Conservation (phyloP, 2,888 invertebrate genomes). For the Torymus auratus region DNA sequence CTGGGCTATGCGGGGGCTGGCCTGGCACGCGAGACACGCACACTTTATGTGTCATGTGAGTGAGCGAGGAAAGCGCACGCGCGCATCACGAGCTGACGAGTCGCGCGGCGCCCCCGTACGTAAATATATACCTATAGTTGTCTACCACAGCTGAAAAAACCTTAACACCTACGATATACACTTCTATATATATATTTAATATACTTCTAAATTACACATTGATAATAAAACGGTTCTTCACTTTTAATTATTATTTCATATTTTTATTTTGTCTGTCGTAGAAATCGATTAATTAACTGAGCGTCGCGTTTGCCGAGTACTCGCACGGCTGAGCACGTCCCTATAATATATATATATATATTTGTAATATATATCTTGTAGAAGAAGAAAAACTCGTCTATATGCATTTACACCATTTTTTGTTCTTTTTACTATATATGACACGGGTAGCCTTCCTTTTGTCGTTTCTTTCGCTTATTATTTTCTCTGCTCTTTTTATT, state of each 20-base stretch:
- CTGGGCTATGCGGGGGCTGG: too few relatives aligned
- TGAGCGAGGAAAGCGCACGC: too few relatives aligned
- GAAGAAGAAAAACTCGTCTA: slow-evolving; percentile 49
- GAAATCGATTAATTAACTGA: slow-evolving; percentile 51
- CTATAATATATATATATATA: slow-evolving; percentile 60
- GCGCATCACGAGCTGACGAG: background rate
- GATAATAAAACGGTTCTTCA: slow-evolving; percentile 61
- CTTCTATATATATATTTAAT: slow-evolving; percentile 35
- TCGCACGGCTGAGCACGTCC: slow-evolving; percentile 50
- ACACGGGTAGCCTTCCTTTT: slow-evolving; percentile 39
- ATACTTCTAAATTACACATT: slow-evolving; percentile 65
- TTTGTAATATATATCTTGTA: slow-evolving; percentile 56
- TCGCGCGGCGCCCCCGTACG: slow-evolving; percentile 25
- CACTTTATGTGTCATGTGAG: too few relatives aligned
- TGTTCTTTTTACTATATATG: slow-evolving; percentile 23
- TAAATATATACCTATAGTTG: slow-evolving; percentile 70
- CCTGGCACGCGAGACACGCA: too few relatives aligned
- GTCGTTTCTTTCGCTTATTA: background rate
- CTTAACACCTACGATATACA: slow-evolving; percentile 64
- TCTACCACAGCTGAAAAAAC: slow-evolving; percentile 75
- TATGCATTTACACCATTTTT: slow-evolving; percentile 25
- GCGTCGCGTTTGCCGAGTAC: slow-evolving; percentile 46
- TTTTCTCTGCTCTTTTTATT: background rate
- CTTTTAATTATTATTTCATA: slow-evolving; percentile 22
- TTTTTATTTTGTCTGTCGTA: slow-evolving; percentile 43